Base-by-base conservation (phyloP, 2,888 invertebrate genomes). In the Xylota sylvarum region DNA sequence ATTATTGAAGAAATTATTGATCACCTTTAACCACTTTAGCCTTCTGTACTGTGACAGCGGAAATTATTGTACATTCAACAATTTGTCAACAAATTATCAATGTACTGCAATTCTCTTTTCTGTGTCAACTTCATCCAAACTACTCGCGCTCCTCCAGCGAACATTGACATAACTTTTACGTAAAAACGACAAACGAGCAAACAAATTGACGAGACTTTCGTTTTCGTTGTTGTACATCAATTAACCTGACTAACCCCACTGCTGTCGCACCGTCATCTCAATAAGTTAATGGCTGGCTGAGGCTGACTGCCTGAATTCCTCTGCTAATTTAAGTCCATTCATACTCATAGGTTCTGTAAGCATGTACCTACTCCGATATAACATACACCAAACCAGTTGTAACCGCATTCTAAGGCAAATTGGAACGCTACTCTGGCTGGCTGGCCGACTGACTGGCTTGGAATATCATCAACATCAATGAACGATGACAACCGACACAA, bases 181-280 rank as follows among this genome's bases (percentile, higher is more conserved):
- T 0, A 50, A 40, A 60, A 60, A 77, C 23, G 2, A 50, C 32
- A 58, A 76, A 76, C 62, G 69, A 65, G 58, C 50, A 72, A 74
- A 32, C 48, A n/a, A 55, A 55, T 37, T 60, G 60, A 81, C 46
- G 72, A 23, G 23, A 77, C 76, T 86, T 77, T 86, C 72, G 67
- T 40, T 80, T 86, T 86, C 85, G 65, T 73, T 55, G 46, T 65
- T 50, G 72, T 70, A 81, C 67, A 67, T 50, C 77, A 81, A 81
- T 86, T 86, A 81, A 86, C 85, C 85, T 67, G 58, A 30, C 72
- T 78, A 83, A 78, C 77, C 77, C 37, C 77, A 65, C 56, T 48
- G 52, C 43, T 7, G 7, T 5, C n/a, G 7, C 2, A 6, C 7
- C 7, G 40, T 32, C 46, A n/a, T n/a, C n/a, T n/a, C n/a, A 19